Evolutionary conservation across 2,888 invertebrate species (phyloP).

Genomic region (Philaethria dido): DNA sequence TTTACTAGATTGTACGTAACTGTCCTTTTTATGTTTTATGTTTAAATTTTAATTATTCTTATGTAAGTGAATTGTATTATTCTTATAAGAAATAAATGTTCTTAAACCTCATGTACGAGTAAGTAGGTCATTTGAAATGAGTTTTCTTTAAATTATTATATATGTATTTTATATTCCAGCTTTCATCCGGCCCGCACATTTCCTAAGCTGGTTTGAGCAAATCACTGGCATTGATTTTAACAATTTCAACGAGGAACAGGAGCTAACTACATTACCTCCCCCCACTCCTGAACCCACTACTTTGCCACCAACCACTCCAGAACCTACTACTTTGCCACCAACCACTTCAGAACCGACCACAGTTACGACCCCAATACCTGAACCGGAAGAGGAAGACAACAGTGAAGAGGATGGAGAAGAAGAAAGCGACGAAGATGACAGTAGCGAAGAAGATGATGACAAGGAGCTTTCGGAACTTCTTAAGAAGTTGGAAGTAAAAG

Average conservation of each 20-base stretch:
- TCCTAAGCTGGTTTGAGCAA: constrained; percentile 64
- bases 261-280: constrained; percentile 2
- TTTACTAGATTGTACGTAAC: no score
- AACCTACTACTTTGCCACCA: constrained; percentile 33
- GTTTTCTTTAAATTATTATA: not conserved
- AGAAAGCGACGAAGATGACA: constrained; percentile 47
- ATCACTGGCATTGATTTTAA: constrained; percentile 70
- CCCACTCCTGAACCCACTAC: not conserved
- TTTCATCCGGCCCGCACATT: constrained; percentile 71
- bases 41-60: no score
- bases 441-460: constrained; percentile 51
- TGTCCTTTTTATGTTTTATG: no score
- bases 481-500: constrained; percentile 68
- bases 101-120: no score
- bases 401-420: constrained; percentile 47
- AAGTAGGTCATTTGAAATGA: no score
- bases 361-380: constrained; percentile 36
- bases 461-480: constrained; percentile 60
- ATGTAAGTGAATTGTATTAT: no score
- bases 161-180: constrained; percentile 50
- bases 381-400: constrained; percentile 44
- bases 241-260: constrained; percentile 55
- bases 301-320: not conserved
- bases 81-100: no score
- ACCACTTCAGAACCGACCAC: constrained; percentile 41